Conservation (phyloP, 1,140 invertebrate genomes). For the Listronotus oregonensis region DNA sequence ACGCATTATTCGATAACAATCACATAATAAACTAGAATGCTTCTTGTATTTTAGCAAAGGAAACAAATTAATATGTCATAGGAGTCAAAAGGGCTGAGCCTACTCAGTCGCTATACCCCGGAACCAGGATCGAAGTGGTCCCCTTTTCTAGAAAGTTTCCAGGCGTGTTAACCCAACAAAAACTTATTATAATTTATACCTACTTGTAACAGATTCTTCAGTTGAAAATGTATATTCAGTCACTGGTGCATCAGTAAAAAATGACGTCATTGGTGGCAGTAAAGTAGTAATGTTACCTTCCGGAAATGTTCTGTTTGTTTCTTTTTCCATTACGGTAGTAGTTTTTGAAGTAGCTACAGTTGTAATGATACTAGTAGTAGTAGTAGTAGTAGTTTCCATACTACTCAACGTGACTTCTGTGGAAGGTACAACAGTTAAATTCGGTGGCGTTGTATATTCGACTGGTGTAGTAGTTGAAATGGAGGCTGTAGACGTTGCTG, state of each 20-base stretch:
- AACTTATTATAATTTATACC: background rate
- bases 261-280: background rate
- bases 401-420: background rate
- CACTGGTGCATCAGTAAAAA: conserved; percentile 5
- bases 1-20: no score
- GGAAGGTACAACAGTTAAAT: background rate
- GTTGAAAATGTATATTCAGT: background rate
- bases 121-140: no score
- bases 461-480: conserved; percentile 8
- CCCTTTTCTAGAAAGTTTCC: no score
- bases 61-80: no score
- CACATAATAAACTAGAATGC: no score
- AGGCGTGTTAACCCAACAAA: no score
- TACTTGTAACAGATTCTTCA: background rate
- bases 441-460: background rate
- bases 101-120: no score
- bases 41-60: no score
- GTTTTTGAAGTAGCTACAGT: conserved; percentile 7
- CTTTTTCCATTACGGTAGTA: conserved; percentile 1
- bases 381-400: conserved; percentile 9
- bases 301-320: conserved; percentile 32
- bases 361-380: conserved; percentile 9
- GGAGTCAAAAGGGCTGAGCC: no score
- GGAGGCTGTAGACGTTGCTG: conserved; percentile 16
- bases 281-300: conserved; percentile 26